Base-by-base conservation (phyloP, 2,113 vertebrate species). In the Eurystomus gularis region DNA sequence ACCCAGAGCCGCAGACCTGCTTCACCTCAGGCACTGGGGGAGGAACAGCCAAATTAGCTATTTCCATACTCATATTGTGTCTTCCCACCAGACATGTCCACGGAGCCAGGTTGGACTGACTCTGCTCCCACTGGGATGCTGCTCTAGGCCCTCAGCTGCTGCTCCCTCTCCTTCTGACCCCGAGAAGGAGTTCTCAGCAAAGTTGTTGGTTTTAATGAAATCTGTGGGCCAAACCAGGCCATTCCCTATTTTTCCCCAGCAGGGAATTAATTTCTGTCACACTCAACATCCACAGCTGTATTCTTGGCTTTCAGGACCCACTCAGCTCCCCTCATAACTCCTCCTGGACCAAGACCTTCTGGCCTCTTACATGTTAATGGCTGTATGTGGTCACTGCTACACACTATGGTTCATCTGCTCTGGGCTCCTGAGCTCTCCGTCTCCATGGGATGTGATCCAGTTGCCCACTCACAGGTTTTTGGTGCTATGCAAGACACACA, bases 341-440 rank as follows among this genome's bases (percentile, higher is more conserved):
- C 52, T 86, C 14, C 25, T n/a, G 54, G 70, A 17, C 51, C 35
- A 26, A 23, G 39, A 90, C 51, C 17, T 71, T 40, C 46, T 52
- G 35, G 33, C 19, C n/a, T 49, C 19, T 72, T 25, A 25, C 0
- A 0, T 25, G 26, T 60, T 37, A 76, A 26, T 26, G 44, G 8
- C 10, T 1, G 0, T 10, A 31, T 1, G 5, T 12, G 28, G 57
- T 51, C 82, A 61, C n/a, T 28, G 54, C 28, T 57, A 10, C 25
- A 31, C 42, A 13, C 16, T 13, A 1, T 6, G 55, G 40, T 23
- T 82, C 71, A 29, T 55, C 65, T 82, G 44, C 87, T 73, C 46
- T n/a, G 61, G 75, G 49, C 20, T 93, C 40, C 84, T 55, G 25
- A 29, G n/a, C 51, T 54, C 66, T 69, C 66, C 33, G 33, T 54